Conservation (phyloP, 2,113 vertebrate species). For the Eidolon helvum region DNA sequence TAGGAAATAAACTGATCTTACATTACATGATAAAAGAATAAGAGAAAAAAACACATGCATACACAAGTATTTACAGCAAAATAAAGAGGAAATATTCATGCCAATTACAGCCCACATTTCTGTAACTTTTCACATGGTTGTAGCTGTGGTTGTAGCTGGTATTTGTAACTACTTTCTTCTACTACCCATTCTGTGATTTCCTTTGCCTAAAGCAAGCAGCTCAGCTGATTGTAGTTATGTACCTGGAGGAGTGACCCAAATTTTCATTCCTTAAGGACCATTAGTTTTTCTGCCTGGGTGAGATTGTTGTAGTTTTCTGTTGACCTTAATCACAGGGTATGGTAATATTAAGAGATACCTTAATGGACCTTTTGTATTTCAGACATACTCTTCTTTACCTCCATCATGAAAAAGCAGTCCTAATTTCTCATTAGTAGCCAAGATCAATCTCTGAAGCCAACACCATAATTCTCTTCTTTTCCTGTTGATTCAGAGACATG, state of each 20-base stretch:
- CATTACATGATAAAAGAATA: not conserved
- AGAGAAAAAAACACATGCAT: not conserved
- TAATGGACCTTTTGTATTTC: not conserved
- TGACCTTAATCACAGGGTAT: not conserved
- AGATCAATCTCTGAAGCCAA: not conserved
- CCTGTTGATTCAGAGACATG: not conserved
- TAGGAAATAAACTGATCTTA: not conserved
- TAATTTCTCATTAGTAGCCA: not conserved
- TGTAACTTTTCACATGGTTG: not conserved
- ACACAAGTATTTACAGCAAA: not conserved
- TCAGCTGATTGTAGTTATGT: not conserved
- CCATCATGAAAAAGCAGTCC: not conserved
- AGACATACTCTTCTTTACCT: not conserved
- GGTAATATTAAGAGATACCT: not conserved
- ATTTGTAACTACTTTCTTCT: not conserved
- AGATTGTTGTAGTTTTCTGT: not conserved
- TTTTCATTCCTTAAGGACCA: not conserved
- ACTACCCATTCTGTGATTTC: not conserved
- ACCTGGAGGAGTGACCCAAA: not conserved
- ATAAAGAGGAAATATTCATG: not conserved
- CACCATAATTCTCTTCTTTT: not conserved
- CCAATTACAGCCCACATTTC: not conserved
- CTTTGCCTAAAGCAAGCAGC: not conserved
- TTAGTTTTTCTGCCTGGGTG: not conserved
- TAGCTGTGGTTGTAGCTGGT: not conserved